These are phyloP conservation scores for Meteorus sp. DNA, from an alignment of 1,140 invertebrate species.

Conservation along the genomic window DNA sequence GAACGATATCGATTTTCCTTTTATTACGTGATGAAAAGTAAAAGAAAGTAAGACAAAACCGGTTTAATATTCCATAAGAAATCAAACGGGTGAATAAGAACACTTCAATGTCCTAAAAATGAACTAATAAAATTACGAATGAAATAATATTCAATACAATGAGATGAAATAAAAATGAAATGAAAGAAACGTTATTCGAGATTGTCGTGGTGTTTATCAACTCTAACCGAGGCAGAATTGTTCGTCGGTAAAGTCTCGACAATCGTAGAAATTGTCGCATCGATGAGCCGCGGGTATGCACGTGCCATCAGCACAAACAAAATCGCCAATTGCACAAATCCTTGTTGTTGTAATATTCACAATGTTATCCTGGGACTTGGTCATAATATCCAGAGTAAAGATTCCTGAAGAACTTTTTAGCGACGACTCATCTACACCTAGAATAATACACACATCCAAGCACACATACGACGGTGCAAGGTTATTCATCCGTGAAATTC, in stretches of 20 bases:
- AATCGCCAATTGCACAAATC: slow-evolving; percentile 60
- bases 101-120: too few species aligned
- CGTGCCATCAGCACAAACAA: slow-evolving; percentile 67
- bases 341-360: slow-evolving; percentile 48
- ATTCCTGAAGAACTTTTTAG: slow-evolving; percentile 46
- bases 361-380: slow-evolving; percentile 42
- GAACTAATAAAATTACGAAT: slow-evolving; percentile 23
- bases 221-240: slow-evolving; percentile 77
- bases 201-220: slow-evolving; percentile 42
- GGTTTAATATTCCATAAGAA: too few species aligned
- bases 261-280: slow-evolving; percentile 88
- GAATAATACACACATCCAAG: slow-evolving; percentile 53
- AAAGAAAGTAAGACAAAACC: too few species aligned
- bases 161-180: too few species aligned
- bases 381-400: slow-evolving; percentile 38
- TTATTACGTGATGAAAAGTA: too few species aligned
- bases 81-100: too few species aligned
- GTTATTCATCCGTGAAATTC: background rate
- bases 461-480: slow-evolving; percentile 27
- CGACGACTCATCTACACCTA: slow-evolving; percentile 51
- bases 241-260: slow-evolving; percentile 89
- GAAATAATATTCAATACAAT: too few species aligned
- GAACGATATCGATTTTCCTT: too few species aligned
- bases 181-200: slow-evolving; percentile 34
- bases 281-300: slow-evolving; percentile 70